Percentiles rank a stretch among this genome's conserved stretches.
Evolutionary conservation across 1,140 invertebrate species (phyloP).

Genomic region (Panagrolaimus sp.): DNA sequence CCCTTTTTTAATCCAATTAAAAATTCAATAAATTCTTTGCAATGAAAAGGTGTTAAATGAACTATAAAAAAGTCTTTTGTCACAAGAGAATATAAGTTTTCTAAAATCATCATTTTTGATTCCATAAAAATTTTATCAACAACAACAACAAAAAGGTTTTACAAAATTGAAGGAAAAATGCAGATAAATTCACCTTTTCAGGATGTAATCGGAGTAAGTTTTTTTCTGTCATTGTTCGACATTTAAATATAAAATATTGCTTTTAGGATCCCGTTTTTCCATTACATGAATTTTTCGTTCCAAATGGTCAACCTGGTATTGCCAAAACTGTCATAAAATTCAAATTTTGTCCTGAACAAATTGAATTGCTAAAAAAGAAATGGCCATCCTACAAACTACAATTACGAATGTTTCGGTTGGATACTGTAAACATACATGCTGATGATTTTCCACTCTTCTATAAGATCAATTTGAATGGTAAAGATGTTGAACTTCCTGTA

Average conservation of each 20-base stretch:
- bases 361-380: conserved; percentile 21
- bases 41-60: too few relatives aligned
- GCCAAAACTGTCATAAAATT: conserved; percentile 7
- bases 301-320: conserved; percentile 29
- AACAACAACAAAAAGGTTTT: too few relatives aligned
- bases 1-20: too few relatives aligned
- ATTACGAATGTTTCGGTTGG: conserved; percentile 79
- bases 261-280: conserved; percentile 26
- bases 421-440: conserved; percentile 84
- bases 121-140: too few relatives aligned
- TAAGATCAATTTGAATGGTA: conserved; percentile 86
- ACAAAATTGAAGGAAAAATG: too few relatives aligned
- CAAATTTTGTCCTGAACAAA: conserved; percentile 20
- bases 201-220: conserved; percentile 26
- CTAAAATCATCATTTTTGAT: too few relatives aligned
- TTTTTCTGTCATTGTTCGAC: background rate
- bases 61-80: too few relatives aligned
- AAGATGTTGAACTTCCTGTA: conserved; percentile 82
- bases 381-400: conserved; percentile 63
- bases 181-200: conserved; percentile 33
- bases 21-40: too few relatives aligned
- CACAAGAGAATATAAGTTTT: too few relatives aligned
- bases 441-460: conserved; percentile 90
- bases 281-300: conserved; percentile 30
- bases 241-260: too few relatives aligned